Evolutionary conservation across 2,113 vertebrate genomes (phyloP).

Genomic region (Cacatua alba): DNA sequence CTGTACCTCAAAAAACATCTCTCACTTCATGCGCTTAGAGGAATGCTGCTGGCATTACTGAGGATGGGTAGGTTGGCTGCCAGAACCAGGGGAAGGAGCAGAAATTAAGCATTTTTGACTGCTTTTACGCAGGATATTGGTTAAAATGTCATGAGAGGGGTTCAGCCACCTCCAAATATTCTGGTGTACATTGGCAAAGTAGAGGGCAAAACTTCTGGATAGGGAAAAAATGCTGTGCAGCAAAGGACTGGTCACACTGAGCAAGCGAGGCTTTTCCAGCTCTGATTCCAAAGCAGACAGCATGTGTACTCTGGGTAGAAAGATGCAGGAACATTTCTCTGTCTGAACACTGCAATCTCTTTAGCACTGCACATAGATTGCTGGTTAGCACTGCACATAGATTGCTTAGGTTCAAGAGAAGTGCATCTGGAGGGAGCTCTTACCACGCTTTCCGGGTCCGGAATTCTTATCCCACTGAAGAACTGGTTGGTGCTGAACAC

Average conservation of each 20-base stretch:
- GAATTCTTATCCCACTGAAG: slow-evolving; percentile 92
- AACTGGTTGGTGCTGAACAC: slow-evolving; percentile 96
- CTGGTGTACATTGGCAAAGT: fast-evolving
- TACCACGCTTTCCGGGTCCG: slow-evolving; percentile 90
- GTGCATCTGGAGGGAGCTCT: neutral
- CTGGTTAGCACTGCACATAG: neutral
- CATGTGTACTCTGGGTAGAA: neutral
- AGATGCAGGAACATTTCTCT: neutral
- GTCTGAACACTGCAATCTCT: neutral
- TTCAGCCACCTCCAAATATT: neutral
- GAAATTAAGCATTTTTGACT: neutral
- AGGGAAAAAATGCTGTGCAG: fast-evolving
- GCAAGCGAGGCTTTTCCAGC: neutral
- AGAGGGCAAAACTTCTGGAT: neutral
- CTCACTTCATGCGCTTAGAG: fast-evolving
- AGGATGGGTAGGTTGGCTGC: neutral
- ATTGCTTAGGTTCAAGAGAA: neutral
- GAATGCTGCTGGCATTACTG: neutral
- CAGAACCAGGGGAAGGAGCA: neutral
- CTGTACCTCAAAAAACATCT: neutral
- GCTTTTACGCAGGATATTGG: neutral
- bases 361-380: neutral
- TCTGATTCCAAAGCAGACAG: neutral
- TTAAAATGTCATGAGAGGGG: neutral
- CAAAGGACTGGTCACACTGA: neutral